Percentiles rank a stretch among this genome's conserved stretches.
Evolutionary conservation across 2,113 vertebrate genomes (phyloP).

Genomic region (Morone saxatilis): DNA sequence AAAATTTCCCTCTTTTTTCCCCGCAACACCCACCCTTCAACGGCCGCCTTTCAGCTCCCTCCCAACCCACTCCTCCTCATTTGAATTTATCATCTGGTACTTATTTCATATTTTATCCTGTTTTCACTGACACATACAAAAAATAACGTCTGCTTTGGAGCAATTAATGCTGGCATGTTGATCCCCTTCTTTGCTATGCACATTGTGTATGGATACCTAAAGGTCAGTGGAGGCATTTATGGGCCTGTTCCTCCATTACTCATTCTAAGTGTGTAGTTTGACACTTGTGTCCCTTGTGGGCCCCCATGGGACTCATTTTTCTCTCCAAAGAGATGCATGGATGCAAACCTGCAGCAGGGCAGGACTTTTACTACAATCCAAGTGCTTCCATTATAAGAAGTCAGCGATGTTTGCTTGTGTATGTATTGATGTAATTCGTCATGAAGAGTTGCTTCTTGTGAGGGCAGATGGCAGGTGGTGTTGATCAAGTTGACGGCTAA

Average conservation of each 20-base stretch:
- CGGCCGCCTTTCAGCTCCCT: neutral
- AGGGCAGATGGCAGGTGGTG: constrained; percentile 55
- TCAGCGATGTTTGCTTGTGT: constrained; percentile 40
- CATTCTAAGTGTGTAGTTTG: constrained; percentile 80
- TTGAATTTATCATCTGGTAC: constrained; percentile 61
- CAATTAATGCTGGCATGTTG: constrained; percentile 75
- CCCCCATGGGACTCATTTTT: constrained; percentile 65
- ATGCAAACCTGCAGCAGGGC: constrained; percentile 63
- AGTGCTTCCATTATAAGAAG: constrained; percentile 59
- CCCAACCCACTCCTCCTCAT: constrained; percentile 26
- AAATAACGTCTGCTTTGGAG: constrained; percentile 67
- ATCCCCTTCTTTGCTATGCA: constrained; percentile 52
- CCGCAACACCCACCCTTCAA: neutral
- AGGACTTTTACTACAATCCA: constrained; percentile 46
- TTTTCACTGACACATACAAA: constrained; percentile 55
- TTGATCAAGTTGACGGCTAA: constrained; percentile 48
- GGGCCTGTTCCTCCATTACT: constrained; percentile 76
- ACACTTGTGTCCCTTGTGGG: constrained; percentile 62
- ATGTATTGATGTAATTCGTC: constrained; percentile 61
- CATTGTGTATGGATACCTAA: constrained; percentile 71
- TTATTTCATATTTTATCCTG: constrained; percentile 53
- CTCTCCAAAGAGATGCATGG: constrained; percentile 65
- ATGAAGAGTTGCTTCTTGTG: constrained; percentile 50
- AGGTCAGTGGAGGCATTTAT: constrained; percentile 80
- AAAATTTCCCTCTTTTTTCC: constrained; percentile 12